phyloP scores from a whole-genome alignment of 37 sponge, comb jelly and placozoan genomes.

The Beroe ovata region DNA sequence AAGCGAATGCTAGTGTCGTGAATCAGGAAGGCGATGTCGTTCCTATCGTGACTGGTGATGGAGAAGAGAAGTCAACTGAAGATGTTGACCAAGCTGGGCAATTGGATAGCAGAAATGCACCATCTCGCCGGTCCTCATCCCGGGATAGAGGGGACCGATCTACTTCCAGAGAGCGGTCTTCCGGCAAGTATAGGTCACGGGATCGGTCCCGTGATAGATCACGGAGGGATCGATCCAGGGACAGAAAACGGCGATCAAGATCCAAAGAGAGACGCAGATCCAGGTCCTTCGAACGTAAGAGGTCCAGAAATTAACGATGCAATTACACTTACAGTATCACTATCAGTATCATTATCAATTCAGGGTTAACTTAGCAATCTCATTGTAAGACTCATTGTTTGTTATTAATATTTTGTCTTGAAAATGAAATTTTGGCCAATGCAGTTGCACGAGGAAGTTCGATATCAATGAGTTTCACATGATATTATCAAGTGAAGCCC shows the following conservation, averaged over 20 bases:
- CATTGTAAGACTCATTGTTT: too few species aligned
- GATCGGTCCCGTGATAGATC: not conserved
- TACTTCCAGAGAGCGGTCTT: not conserved
- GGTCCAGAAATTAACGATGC: not conserved
- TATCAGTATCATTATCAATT: too few species aligned
- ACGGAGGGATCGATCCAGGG: conserved; percentile 12
- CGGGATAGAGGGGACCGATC: not conserved
- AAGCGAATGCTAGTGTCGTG: not conserved
- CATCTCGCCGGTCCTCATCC: not conserved
- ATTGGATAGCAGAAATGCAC: not conserved
- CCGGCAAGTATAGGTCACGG: not conserved
- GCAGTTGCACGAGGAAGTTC: too few species aligned
- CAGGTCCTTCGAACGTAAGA: not conserved
- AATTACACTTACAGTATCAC: too few species aligned
- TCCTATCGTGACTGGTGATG: not conserved
- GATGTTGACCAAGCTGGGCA: not conserved
- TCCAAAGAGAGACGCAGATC: conserved; percentile 7
- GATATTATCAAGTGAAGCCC: too few species aligned
- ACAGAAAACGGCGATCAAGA: not conserved
- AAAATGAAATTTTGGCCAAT: too few species aligned
- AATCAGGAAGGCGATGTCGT: not conserved
- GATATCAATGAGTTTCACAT: too few species aligned
- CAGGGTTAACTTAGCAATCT: too few species aligned
- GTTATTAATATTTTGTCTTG: too few species aligned
- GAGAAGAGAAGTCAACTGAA: not conserved